These are phyloP conservation scores for Rostratula benghalensis DNA, from an alignment of 2,113 vertebrate genomes.

Conservation along the genomic window DNA sequence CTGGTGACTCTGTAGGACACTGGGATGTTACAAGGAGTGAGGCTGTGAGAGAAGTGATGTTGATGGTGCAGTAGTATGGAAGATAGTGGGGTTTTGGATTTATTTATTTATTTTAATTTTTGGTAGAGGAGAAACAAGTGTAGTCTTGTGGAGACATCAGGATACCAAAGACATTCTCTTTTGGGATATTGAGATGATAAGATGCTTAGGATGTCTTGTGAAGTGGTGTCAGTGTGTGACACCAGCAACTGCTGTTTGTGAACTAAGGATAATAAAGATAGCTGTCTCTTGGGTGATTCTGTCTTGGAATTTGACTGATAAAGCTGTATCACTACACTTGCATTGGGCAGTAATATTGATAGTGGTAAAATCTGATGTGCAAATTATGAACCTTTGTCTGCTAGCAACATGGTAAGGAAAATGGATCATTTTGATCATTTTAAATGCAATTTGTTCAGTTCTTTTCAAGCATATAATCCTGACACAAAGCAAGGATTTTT, in stretches of 20 bases:
- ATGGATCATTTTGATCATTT: slow-evolving; percentile 54
- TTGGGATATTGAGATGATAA: slow-evolving; percentile 11
- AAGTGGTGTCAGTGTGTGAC: neutral
- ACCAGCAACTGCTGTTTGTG: slow-evolving; percentile 21
- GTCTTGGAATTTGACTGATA: slow-evolving; percentile 48
- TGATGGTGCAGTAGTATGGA: neutral
- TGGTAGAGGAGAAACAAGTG: neutral
- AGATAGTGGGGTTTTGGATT: neutral
- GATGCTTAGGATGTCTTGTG: neutral
- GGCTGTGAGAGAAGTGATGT: neutral
- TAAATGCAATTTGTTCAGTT: slow-evolving; percentile 68
- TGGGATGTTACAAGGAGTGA: neutral
- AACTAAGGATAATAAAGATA: slow-evolving; percentile 26
- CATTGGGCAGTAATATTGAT: neutral
- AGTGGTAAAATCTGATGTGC: slow-evolving; percentile 22
- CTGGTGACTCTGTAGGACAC: neutral
- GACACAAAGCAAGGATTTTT: slow-evolving; percentile 52
- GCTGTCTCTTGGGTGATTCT: slow-evolving; percentile 43
- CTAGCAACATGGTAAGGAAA: slow-evolving; percentile 33
- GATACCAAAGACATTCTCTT: neutral
- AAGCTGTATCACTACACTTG: neutral
- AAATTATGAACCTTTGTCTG: neutral
- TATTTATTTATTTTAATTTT: neutral
- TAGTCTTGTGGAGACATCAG: neutral
- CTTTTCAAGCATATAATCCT: slow-evolving; percentile 64